Percentiles rank a stretch among this genome's conserved stretches.
Conservation (phyloP, 2,113 vertebrate genomes). For the Pachycephala philippinensis region DNA sequence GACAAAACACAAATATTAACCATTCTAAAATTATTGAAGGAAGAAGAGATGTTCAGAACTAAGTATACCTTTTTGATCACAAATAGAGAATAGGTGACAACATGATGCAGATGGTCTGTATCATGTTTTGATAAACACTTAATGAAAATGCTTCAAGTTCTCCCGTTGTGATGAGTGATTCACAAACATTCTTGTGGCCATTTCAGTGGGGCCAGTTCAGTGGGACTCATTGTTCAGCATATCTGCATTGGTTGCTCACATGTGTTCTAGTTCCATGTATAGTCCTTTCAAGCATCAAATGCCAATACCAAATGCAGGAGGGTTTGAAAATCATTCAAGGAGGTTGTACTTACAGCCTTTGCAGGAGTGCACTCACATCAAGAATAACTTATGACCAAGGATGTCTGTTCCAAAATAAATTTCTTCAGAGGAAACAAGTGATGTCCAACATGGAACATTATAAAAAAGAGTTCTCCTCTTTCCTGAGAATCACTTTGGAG, state of each 20-base stretch:
- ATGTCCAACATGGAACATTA: neutral
- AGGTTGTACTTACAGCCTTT: neutral
- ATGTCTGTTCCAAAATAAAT: neutral
- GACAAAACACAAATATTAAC: neutral
- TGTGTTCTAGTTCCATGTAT: neutral
- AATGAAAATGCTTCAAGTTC: conserved; percentile 5
- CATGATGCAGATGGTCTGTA: neutral
- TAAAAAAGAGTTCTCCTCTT: neutral
- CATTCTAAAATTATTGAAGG: neutral
- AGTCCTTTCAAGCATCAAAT: neutral
- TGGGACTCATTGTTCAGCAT: neutral
- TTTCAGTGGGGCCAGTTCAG: neutral
- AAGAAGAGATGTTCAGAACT: neutral
- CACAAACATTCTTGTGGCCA: neutral
- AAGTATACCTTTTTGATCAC: neutral
- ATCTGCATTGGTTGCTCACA: neutral
- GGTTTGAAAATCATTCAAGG: neutral
- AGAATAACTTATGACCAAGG: neutral
- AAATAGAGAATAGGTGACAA: neutral
- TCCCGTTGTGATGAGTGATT: neutral
- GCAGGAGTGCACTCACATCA: neutral
- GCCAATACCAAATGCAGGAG: neutral
- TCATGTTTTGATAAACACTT: conserved; percentile 18
- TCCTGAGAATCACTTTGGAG: neutral
- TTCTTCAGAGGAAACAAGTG: neutral